Evolutionary conservation across 2,797 vertebrate genomes (phyloP), one percentile per base, ranked within the genome.

Genomic region (Sebastiscus tertius): DNA sequence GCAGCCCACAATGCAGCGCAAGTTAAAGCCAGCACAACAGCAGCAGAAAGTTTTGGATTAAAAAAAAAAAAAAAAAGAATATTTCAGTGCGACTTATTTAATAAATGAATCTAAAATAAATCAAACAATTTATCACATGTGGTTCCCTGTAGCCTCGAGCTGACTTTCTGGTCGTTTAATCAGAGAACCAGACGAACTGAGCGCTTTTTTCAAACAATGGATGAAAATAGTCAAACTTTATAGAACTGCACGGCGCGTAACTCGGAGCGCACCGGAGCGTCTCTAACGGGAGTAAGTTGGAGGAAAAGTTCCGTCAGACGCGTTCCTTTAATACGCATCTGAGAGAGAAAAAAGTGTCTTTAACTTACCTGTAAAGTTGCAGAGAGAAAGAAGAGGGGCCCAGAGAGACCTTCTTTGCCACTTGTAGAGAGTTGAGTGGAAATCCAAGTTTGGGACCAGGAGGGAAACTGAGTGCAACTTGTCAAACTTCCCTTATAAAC

Each of bases 401-500:
- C 92, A 22, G 46, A 16, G 61, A 85, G 73, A 89, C 92, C 88
- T 85, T 87, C 88, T 91, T 89, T 89, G 82, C 62, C 72, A 75
- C 80, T 77, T 86, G 73, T 66, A 54, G 18, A 60, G 75, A 46
- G 75, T 16, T 69, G 85, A 46, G 75, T 18, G 67, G 85, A 83
- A 92, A 93, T 94, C 94, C 93, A 92, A 87, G 90, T 86, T 83
- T 67, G 77, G 88, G 85, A 92, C 80, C 79, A 78, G 87, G 76
- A 73, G 77, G 83, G 77, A 92, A 94, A 94, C 88, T 95, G 93
- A 93, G 84, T 29, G n/a, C 20, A 83, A 93, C 86, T 93, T 92
- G 88, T 94, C 92, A 94, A 96, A 95, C 85, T 91, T 93, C 85
- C 87, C 85, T 95, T 96, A 93, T 94, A 96, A 96, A 93, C 79